Base-by-base conservation (phyloP, 2,888 invertebrate species). In the Galerucella pusilla region DNA sequence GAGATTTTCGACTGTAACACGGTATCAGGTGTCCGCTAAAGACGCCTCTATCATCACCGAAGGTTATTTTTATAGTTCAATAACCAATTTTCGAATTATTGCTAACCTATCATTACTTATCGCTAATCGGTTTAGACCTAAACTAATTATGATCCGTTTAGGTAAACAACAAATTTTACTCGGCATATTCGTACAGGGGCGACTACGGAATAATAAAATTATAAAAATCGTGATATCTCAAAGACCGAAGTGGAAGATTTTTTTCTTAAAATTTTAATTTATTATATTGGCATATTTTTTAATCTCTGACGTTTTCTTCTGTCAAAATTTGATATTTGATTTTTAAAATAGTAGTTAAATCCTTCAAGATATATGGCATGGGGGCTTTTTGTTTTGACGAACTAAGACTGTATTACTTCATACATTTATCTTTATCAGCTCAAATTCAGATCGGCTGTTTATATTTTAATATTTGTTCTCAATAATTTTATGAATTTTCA, bases 81-180 rank as follows among this genome's bases (percentile, higher is more conserved):
- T 86, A 85, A 85, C 85, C 85, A 85, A 86, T 86, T 85, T 83
- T 80, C 80, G 82, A 80, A 85, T 86, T 85, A 84, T 85, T 84
- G 80, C 80, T 83, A 84, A 85, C 86, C 87, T 84, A 86, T 86
- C 85, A 85, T 86, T 86, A 86, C 82, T 85, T 84, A 85, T 86
- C 86, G 85, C 87, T 87, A 87, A 87, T 86, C 86, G 86, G 85
- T 84, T 85, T 85, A 81, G 82, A 82, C 84, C 85, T 80, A 84
- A 86, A 82, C 84, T 86, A 86, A 86, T 86, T 86, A 86, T 85
- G 84, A 85, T 83, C 85, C 76, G 83, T 84, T 85, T 83, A 84
- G 84, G 86, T 84, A 86, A 86, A 86, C 84, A 86, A 52, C 68
- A 63, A 46, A 61, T 66, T 72, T 60, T 60, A 61, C 35, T 42